Evolutionary conservation across 1,140 invertebrate species (phyloP).

Genomic region (Trichonephila inaurata): DNA sequence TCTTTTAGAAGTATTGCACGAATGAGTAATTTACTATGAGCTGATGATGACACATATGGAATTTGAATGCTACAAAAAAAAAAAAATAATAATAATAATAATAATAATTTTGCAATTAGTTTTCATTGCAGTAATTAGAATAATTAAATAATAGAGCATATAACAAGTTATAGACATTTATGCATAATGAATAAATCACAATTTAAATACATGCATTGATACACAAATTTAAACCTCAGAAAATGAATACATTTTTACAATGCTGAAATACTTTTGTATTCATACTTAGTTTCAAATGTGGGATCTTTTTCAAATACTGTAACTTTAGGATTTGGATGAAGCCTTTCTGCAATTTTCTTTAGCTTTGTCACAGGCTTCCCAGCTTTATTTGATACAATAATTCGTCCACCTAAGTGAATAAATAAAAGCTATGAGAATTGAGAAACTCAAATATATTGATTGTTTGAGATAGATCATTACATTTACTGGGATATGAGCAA

Average conservation of each 20-base stretch:
- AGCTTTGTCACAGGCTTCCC: constrained; percentile 69
- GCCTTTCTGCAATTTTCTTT: constrained; percentile 71
- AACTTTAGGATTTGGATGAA: constrained; percentile 79
- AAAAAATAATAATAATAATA: too few relatives aligned
- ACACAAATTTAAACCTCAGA: neutral
- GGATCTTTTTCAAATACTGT: constrained; percentile 82
- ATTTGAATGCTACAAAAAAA: constrained; percentile 79
- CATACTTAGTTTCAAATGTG: constrained; percentile 81
- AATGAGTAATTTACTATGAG: constrained; percentile 81
- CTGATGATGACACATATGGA: constrained; percentile 81
- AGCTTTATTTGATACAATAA: constrained; percentile 73
- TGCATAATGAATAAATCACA: neutral
- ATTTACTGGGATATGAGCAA: too few relatives aligned
- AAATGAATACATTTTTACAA: neutral
- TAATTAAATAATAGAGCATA: neutral
- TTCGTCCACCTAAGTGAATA: constrained; percentile 53
- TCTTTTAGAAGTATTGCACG: constrained; percentile 81
- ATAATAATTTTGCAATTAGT: too few relatives aligned
- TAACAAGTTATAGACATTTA: too few relatives aligned
- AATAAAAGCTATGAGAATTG: neutral
- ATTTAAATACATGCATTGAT: too few relatives aligned
- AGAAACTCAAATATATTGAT: too few relatives aligned
- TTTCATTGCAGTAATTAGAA: neutral
- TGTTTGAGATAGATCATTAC: too few relatives aligned
- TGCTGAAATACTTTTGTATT: neutral